Conservation (phyloP, 1,140 invertebrate genomes). For the Oncopeltus fasciatus region DNA sequence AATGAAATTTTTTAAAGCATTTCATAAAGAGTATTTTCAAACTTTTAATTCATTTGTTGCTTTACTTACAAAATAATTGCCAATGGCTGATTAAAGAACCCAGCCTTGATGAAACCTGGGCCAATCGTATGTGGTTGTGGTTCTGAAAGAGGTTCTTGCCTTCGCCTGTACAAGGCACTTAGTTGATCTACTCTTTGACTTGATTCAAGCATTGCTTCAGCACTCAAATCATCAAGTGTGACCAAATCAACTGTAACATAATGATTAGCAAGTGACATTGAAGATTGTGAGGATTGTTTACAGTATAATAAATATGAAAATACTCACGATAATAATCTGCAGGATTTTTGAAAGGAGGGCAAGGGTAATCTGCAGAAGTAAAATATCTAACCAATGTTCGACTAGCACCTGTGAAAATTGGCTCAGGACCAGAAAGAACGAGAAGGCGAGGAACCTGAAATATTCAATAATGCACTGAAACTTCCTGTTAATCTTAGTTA, state of each 20-base stretch:
- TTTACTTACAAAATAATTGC: conserved; percentile 58
- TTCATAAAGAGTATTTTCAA: too few species aligned
- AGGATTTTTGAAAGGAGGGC: conserved; percentile 89
- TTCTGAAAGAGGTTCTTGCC: conserved; percentile 49
- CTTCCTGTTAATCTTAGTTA: not conserved
- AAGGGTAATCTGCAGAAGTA: conserved; percentile 83
- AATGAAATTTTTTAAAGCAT: too few species aligned
- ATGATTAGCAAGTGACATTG: not conserved
- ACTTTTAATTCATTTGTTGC: too few species aligned
- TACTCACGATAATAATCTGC: conserved; percentile 87
- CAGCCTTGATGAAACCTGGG: conserved; percentile 42
- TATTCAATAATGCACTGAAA: not conserved
- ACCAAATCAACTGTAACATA: conserved; percentile 68
- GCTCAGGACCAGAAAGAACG: conserved; percentile 71
- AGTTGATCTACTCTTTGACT: conserved; percentile 81
- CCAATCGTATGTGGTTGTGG: conserved; percentile 63
- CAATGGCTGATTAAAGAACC: conserved; percentile 46
- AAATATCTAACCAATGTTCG: conserved; percentile 86
- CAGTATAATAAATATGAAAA: not conserved
- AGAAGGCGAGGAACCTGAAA: conserved; percentile 44
- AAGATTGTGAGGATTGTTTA: not conserved
- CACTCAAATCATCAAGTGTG: conserved; percentile 78
- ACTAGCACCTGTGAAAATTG: conserved; percentile 78
- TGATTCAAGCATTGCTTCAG: conserved; percentile 85
- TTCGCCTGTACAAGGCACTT: conserved; percentile 59